phyloP scores from a whole-genome alignment of 1,140 invertebrate genomes.

The Bactericera cockerelli region DNA sequence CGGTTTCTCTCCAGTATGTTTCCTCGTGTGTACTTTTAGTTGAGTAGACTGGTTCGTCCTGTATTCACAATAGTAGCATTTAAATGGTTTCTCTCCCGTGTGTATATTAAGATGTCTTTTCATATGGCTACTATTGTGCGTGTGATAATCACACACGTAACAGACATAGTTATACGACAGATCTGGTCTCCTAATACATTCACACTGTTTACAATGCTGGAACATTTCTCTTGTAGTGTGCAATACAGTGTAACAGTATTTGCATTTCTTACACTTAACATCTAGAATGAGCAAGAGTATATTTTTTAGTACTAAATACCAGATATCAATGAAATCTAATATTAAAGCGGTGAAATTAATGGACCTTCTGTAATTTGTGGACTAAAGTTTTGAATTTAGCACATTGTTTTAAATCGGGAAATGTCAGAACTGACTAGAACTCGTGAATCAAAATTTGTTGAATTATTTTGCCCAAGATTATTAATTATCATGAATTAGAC shows the following conservation, averaged over 20 bases:
- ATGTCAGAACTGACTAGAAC: no score
- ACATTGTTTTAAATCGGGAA: no score
- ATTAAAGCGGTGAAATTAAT: no score
- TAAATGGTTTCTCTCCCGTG: slow-evolving; percentile 15
- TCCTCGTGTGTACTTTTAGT: slow-evolving; percentile 11
- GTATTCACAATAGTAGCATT: slow-evolving; percentile 21
- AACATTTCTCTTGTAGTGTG: slow-evolving; percentile 2
- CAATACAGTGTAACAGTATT: not conserved
- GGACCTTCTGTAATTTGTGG: no score
- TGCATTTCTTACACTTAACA: not conserved
- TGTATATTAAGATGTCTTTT: slow-evolving; percentile 6
- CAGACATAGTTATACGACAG: slow-evolving; percentile 6
- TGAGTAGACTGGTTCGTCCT: not conserved
- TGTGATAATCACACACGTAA: slow-evolving; percentile 31
- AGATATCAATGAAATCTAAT: no score
- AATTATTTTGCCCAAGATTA: no score
- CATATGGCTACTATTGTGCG: slow-evolving; percentile 39
- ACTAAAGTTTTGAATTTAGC: no score
- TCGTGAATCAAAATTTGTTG: no score
- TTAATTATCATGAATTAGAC: no score
- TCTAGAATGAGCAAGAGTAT: no score
- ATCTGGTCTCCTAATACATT: not conserved
- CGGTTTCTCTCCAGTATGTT: slow-evolving; percentile 16
- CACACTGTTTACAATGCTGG: slow-evolving; percentile 3
- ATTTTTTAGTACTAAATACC: no score